These are phyloP conservation scores for Lycaon pictus DNA, from an alignment of 2,113 vertebrate species.

Conservation along the genomic window DNA sequence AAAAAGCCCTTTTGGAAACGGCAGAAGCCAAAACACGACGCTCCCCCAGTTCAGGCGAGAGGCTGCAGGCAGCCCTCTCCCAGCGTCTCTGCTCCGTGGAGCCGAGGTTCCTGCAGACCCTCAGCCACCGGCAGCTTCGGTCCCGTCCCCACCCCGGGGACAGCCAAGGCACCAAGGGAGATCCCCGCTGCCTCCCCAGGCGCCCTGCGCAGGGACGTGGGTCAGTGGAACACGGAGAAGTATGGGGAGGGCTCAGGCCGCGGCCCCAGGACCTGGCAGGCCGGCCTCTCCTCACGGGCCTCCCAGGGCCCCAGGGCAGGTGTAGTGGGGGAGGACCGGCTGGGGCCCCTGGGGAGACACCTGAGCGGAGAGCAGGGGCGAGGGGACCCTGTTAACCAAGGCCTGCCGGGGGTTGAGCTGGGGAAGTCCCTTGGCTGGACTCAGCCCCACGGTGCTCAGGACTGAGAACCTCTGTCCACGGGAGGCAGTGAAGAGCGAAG, in stretches of 20 bases:
- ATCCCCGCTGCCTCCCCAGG: too few relatives aligned
- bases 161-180: neutral
- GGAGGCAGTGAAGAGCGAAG: neutral
- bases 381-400: neutral
- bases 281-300: fast-evolving
- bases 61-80: neutral
- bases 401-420: neutral
- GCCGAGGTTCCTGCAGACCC: neutral
- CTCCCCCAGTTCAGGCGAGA: fast-evolving
- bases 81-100: neutral
- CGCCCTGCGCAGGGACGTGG: neutral
- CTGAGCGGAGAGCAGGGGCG: too few relatives aligned
- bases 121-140: neutral
- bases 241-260: neutral
- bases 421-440: neutral
- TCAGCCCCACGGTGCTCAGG: neutral
- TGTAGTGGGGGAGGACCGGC: neutral
- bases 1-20: neutral
- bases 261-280: neutral
- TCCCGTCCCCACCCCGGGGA: neutral
- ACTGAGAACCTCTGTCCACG: neutral
- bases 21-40: neutral
- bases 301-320: neutral
- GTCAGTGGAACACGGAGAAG: neutral
- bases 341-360: neutral